These are phyloP conservation scores for Macrobrachium nipponense DNA, from an alignment of 1,140 invertebrate species.

Conservation along the genomic window DNA sequence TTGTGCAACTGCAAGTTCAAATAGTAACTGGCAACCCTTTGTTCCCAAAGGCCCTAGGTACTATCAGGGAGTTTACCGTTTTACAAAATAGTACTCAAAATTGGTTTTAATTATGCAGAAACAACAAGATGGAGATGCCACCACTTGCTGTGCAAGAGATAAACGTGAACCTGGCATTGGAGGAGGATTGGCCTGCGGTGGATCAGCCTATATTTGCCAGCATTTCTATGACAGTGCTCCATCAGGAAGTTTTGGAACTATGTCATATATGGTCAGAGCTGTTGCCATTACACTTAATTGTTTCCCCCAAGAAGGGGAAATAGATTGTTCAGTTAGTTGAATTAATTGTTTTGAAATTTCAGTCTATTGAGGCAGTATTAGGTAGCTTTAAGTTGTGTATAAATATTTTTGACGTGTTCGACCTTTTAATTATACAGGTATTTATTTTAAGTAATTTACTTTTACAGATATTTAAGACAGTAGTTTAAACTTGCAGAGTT, in stretches of 20 bases:
- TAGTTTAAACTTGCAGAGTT: too few relatives aligned
- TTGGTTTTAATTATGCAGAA: slow-evolving; percentile 73
- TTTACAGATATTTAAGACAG: too few relatives aligned
- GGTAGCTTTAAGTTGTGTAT: background rate
- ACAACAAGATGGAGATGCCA: slow-evolving; percentile 87
- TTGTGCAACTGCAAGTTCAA: too few relatives aligned
- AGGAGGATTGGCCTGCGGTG: slow-evolving; percentile 84
- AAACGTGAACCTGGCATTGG: slow-evolving; percentile 71
- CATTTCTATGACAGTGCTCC: slow-evolving; percentile 98
- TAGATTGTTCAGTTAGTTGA: slow-evolving; percentile 84
- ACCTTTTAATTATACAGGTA: too few relatives aligned
- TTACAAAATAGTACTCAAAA: too few relatives aligned
- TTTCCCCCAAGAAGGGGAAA: slow-evolving; percentile 80
- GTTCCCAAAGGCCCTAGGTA: too few relatives aligned
- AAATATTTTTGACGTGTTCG: background rate
- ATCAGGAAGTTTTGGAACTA: slow-evolving; percentile 95
- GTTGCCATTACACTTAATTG: slow-evolving; percentile 80
- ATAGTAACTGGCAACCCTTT: too few relatives aligned
- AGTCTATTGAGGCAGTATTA: slow-evolving; percentile 8
- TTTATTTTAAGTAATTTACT: too few relatives aligned
- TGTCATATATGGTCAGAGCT: slow-evolving; percentile 95
- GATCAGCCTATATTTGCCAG: slow-evolving; percentile 94
- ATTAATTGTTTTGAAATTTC: slow-evolving; percentile 9
- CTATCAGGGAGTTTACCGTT: too few relatives aligned
- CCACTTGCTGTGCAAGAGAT: slow-evolving; percentile 88